Conservation (phyloP, 2,888 invertebrate species). For the Phaedon cochleariae region DNA sequence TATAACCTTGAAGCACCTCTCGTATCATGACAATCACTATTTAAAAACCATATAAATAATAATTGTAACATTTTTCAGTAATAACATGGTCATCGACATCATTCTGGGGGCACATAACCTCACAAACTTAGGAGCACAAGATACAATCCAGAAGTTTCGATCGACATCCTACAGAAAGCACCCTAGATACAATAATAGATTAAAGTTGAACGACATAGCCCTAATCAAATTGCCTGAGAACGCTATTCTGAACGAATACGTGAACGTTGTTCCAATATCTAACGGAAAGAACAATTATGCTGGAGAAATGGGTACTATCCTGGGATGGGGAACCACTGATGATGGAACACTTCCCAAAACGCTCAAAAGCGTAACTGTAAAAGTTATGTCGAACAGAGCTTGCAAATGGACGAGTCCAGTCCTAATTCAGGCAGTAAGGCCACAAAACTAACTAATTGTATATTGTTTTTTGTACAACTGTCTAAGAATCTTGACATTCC, state of each 20-base stretch:
- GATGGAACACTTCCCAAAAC: conserved; percentile 12
- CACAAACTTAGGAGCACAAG: conserved; percentile 3
- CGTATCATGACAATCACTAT: too few relatives aligned
- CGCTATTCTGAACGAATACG: conserved; percentile 30
- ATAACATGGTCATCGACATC: conserved; percentile 20
- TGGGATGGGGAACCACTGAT: conserved; percentile 38
- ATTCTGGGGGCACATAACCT: conserved; percentile 36
- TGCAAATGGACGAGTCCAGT: conserved; percentile 16
- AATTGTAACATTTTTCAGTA: conserved; percentile 32
- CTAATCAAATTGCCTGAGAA: conserved; percentile 33
- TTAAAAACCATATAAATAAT: too few relatives aligned
- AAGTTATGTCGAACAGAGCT: conserved; percentile 27
- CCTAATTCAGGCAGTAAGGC: conserved; percentile 9
- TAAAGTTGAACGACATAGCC: conserved; percentile 24
- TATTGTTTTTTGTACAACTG: too few relatives aligned
- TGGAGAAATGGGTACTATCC: conserved; percentile 22
- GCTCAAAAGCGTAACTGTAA: conserved; percentile 27
- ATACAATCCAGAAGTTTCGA: conserved; percentile 3
- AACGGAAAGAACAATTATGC: conserved; percentile 15
- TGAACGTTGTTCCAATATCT: conserved; percentile 28
- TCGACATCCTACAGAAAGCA: conserved; percentile 9
- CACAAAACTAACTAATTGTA: too few relatives aligned
- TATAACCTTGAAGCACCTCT: too few relatives aligned
- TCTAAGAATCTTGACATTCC: too few relatives aligned
- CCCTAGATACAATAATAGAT: background rate